Percentiles rank a stretch among this genome's conserved stretches.
Conservation (phyloP, 1,140 invertebrate genomes). For the Notospermus geniculatus region DNA sequence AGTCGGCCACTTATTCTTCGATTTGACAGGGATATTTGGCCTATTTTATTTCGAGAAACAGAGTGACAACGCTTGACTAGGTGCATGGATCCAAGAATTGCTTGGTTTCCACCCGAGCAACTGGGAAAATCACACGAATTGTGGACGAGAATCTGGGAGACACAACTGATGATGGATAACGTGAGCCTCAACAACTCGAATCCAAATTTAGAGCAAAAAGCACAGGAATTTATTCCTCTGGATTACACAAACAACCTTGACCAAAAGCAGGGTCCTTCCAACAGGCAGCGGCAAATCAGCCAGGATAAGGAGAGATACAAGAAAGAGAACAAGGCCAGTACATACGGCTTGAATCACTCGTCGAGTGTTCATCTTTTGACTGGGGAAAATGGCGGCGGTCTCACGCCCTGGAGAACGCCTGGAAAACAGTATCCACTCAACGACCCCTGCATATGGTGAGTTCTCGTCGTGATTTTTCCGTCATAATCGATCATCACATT, state of each 20-base stretch:
- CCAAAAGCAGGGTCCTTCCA: constrained; percentile 33
- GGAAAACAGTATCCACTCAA: constrained; percentile 46
- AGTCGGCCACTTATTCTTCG: constrained; percentile 1
- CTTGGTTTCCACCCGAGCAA: constrained; percentile 96
- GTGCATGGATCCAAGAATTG: constrained; percentile 89
- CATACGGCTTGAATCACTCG: constrained; percentile 77
- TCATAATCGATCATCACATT: too few relatives aligned
- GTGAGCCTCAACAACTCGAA: constrained; percentile 63
- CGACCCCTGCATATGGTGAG: too few relatives aligned
- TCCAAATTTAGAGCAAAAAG: constrained; percentile 57
- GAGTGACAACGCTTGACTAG: not conserved
- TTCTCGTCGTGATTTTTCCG: too few relatives aligned
- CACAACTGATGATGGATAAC: constrained; percentile 64
- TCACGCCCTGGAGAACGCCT: constrained; percentile 78
- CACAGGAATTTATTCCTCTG: constrained; percentile 58
- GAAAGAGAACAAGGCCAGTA: constrained; percentile 83
- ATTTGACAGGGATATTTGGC: too few relatives aligned
- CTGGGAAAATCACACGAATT: constrained; percentile 88
- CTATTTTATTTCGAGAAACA: not conserved
- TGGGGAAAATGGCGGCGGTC: constrained; percentile 72
- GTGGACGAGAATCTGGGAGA: constrained; percentile 90
- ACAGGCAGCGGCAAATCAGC: constrained; percentile 33
- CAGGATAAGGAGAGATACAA: constrained; percentile 56
- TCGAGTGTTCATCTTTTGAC: constrained; percentile 70
- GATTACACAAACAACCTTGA: constrained; percentile 58